Percentiles rank a stretch among this genome's conserved stretches.
These are phyloP conservation scores for Chrysolina haemoptera DNA, from an alignment of 2,888 invertebrate species.

Conservation along the genomic window DNA sequence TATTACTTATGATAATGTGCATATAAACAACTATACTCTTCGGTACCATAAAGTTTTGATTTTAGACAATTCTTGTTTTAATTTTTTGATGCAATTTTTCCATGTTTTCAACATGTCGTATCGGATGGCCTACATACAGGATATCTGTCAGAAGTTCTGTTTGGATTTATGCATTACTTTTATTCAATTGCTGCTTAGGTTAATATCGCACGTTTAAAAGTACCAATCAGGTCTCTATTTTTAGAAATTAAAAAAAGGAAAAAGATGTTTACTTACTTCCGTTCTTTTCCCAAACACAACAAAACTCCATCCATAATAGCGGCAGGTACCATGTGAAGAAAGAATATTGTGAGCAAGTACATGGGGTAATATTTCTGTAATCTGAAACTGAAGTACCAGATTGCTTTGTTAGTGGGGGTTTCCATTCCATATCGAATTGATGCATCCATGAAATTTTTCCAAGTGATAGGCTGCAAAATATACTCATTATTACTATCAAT, in stretches of 20 bases:
- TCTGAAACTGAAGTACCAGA: slow-evolving; percentile 81
- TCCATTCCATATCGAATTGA: slow-evolving; percentile 73
- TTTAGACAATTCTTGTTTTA: too few species aligned
- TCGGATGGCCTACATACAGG: too few species aligned
- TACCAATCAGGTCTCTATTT: too few species aligned
- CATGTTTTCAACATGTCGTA: too few species aligned
- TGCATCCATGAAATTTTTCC: slow-evolving; percentile 78
- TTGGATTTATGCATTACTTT: too few species aligned
- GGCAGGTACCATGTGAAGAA: slow-evolving; percentile 79
- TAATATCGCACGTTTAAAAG: too few species aligned
- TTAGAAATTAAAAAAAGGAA: not conserved
- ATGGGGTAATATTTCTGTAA: slow-evolving; percentile 75
- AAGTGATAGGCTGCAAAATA: slow-evolving; percentile 76
- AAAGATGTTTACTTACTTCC: slow-evolving; percentile 71
- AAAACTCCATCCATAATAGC: slow-evolving; percentile 74
- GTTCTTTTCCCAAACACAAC: slow-evolving; percentile 73
- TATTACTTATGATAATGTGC: too few species aligned
- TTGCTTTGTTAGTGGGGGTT: slow-evolving; percentile 76
- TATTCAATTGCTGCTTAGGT: too few species aligned
- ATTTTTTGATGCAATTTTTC: too few species aligned
- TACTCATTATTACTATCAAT: not conserved
- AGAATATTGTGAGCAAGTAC: slow-evolving; percentile 75
- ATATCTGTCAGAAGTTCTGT: too few species aligned
- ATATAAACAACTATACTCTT: too few species aligned
- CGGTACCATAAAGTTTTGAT: too few species aligned